Evolutionary conservation across 1,140 invertebrate genomes (phyloP).

Genomic region (Magallana ariakensis): DNA sequence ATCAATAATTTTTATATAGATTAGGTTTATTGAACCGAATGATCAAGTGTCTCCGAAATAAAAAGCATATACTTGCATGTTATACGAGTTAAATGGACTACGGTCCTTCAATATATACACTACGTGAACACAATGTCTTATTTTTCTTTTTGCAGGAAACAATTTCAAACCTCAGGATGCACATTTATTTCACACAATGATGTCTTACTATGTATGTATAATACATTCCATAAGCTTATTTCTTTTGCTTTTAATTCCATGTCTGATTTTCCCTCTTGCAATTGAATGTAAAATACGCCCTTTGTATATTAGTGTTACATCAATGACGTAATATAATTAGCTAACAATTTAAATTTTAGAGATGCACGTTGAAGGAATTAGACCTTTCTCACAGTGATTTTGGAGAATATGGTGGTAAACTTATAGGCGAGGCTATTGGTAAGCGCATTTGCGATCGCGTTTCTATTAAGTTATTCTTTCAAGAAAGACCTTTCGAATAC

Average conservation of each 20-base stretch:
- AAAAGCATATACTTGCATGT: neutral
- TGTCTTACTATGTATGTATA: slow-evolving; percentile 40
- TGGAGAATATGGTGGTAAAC: slow-evolving; percentile 47
- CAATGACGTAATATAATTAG: too few species aligned
- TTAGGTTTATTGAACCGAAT: neutral
- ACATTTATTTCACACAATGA: slow-evolving; percentile 35
- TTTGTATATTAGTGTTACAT: too few species aligned
- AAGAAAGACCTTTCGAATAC: too few species aligned
- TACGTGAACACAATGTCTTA: neutral
- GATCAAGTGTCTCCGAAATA: neutral
- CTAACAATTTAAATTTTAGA: slow-evolving; percentile 40
- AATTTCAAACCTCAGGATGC: slow-evolving; percentile 40
- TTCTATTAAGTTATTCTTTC: too few species aligned
- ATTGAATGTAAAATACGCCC: too few species aligned
- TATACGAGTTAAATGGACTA: neutral
- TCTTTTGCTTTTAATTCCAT: neutral
- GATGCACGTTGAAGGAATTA: slow-evolving; percentile 41
- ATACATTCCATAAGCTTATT: neutral
- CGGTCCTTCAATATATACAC: too few species aligned
- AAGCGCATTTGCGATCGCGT: slow-evolving; percentile 29
- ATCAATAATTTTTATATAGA: neutral
- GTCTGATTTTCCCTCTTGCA: neutral
- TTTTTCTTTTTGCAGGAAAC: slow-evolving; percentile 8
- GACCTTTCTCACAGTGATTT: slow-evolving; percentile 54
- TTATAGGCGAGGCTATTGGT: slow-evolving; percentile 52